Percentiles rank a stretch among this genome's conserved stretches.
Conservation (phyloP, 2,797 vertebrate genomes). For the Mus caroli region DNA sequence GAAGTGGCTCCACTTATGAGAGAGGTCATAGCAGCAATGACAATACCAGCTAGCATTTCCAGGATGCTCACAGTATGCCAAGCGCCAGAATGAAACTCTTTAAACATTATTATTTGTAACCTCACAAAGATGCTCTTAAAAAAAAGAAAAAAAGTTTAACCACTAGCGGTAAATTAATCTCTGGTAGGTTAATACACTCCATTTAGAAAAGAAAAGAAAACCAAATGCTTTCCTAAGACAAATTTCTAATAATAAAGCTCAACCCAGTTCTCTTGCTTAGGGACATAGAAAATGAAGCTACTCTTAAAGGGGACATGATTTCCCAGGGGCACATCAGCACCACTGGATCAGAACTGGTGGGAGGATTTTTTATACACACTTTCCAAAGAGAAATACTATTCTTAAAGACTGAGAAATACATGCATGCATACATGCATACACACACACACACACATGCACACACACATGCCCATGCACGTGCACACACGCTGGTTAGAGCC, state of each 20-base stretch:
- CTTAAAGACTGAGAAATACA: slow-evolving; percentile 22
- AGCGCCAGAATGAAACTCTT: background rate
- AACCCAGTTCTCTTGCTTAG: background rate
- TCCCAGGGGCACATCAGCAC: background rate
- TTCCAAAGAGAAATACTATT: background rate
- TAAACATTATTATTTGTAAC: slow-evolving; percentile 47
- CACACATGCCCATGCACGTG: background rate
- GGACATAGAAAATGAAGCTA: slow-evolving; percentile 58
- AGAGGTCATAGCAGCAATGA: background rate
- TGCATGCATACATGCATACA: background rate
- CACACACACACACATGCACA: background rate
- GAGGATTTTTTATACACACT: slow-evolving; percentile 23
- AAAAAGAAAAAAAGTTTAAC: slow-evolving; percentile 30
- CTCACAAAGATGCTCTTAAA: background rate
- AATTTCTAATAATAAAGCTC: slow-evolving; percentile 57
- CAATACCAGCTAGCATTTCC: background rate
- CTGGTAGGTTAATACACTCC: slow-evolving; percentile 33
- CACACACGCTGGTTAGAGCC: background rate
- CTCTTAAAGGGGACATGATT: slow-evolving; percentile 32
- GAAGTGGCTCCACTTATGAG: background rate
- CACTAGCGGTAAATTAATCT: slow-evolving; percentile 53
- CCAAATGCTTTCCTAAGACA: slow-evolving; percentile 22
- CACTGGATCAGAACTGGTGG: slow-evolving; percentile 1
- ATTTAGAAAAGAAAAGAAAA: slow-evolving; percentile 71
- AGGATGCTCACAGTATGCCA: background rate